Percentiles rank a stretch among this genome's conserved stretches.
phyloP scores from a whole-genome alignment of 2,888 invertebrate genomes.

The Andrena chrysosceles region DNA sequence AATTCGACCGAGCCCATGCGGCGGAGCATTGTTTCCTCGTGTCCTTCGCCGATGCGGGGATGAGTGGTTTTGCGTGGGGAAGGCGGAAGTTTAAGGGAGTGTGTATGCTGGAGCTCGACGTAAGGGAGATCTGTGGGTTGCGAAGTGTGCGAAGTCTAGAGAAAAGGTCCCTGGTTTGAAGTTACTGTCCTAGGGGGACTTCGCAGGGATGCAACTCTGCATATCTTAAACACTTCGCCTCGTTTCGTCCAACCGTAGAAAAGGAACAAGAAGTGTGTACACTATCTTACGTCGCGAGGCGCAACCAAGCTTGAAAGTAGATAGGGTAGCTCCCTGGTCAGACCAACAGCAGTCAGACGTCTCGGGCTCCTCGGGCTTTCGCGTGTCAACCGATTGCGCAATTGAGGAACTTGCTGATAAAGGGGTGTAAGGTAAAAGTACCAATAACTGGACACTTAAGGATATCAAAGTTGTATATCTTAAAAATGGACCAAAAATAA shows the following conservation, averaged over 20 bases:
- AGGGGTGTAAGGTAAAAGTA: too few relatives aligned
- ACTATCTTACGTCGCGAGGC: background rate
- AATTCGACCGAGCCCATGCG: background rate
- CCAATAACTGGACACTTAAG: too few relatives aligned
- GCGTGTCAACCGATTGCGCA: conserved; percentile 1
- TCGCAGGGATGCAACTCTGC: background rate
- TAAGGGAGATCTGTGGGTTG: too few relatives aligned
- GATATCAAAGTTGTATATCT: too few relatives aligned
- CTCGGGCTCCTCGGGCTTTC: conserved; percentile 1
- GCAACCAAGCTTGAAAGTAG: conserved; percentile 24
- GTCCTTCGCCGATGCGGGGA: background rate
- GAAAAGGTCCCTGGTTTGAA: too few relatives aligned
- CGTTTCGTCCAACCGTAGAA: background rate
- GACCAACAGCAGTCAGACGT: conserved; percentile 2
- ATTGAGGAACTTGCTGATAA: background rate
- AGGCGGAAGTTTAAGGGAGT: too few relatives aligned
- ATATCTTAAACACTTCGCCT: conserved; percentile 11
- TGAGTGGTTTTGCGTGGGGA: too few relatives aligned
- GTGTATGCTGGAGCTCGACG: too few relatives aligned
- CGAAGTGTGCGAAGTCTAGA: too few relatives aligned
- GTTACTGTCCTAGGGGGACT: background rate
- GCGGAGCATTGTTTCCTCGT: background rate
- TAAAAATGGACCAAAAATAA: too few relatives aligned
- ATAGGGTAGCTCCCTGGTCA: conserved; percentile 2
- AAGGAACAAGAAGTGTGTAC: background rate